A percentile compares a stretch with the other conserved stretches of the same genome.
Evolutionary conservation across 2,113 vertebrate genomes (phyloP).

Genomic region (Ammodytes marinus): DNA sequence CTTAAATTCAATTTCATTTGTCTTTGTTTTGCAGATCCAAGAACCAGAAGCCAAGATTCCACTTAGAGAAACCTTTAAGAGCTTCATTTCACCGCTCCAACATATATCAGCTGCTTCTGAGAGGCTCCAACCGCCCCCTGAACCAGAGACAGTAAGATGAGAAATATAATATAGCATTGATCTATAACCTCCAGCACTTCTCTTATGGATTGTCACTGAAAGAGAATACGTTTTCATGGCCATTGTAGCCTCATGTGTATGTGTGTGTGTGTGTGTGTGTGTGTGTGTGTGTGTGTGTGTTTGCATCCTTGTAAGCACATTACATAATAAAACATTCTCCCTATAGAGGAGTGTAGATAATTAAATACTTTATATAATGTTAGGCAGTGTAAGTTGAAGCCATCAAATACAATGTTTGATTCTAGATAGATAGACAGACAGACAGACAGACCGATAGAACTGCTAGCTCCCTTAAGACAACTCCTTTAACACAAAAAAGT

Average conservation of each 20-base stretch:
- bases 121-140: neutral
- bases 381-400: too few relatives aligned
- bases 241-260: neutral
- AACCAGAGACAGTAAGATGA: slow-evolving; percentile 36
- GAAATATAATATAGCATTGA: too few relatives aligned
- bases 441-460: neutral
- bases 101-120: neutral
- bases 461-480: neutral
- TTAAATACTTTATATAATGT: too few relatives aligned
- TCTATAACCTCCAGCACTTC: neutral
- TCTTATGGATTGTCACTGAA: neutral
- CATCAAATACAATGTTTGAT: too few relatives aligned
- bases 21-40: slow-evolving; percentile 51
- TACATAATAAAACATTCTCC: too few relatives aligned
- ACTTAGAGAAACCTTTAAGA: slow-evolving; percentile 21
- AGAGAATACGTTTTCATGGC: neutral
- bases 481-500: neutral
- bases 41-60: slow-evolving; percentile 16
- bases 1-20: too few relatives aligned
- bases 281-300: too few relatives aligned
- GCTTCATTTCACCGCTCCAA: slow-evolving; percentile 18
- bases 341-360: too few relatives aligned
- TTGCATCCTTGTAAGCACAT: too few relatives aligned
- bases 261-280: neutral
- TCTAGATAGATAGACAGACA: neutral